phyloP scores from a whole-genome alignment of 2,113 vertebrate genomes.

The Hemicordylus capensis region DNA sequence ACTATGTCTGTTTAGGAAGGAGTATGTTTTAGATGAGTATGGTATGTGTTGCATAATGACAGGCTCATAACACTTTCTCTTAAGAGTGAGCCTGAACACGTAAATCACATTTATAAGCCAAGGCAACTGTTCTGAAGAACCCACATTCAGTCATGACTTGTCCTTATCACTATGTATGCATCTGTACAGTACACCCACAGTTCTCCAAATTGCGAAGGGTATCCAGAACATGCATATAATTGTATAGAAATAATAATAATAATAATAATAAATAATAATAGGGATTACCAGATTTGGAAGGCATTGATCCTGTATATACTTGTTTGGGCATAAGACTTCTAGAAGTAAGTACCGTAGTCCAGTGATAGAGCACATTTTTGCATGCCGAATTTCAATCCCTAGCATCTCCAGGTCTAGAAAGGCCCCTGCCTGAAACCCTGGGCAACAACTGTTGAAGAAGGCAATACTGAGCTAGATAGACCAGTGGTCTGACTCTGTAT shows the following conservation, averaged over 20 bases:
- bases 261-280: no score
- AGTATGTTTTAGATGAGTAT: slow-evolving; percentile 8
- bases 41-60: slow-evolving; percentile 21
- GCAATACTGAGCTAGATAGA: no score
- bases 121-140: neutral
- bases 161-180: neutral
- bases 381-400: no score
- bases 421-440: no score
- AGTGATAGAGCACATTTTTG: no score
- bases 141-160: neutral
- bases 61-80: slow-evolving; percentile 27
- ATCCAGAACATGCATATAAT: neutral
- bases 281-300: no score
- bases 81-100: slow-evolving; percentile 25
- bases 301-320: neutral
- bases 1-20: slow-evolving; percentile 41
- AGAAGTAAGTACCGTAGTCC: neutral
- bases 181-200: neutral
- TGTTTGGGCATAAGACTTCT: neutral
- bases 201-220: neutral
- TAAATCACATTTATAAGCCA: slow-evolving; percentile 36
- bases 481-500: no score
- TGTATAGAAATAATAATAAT: no score
- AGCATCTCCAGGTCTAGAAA: no score
- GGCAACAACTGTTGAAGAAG: no score